A percentile compares a stretch with the other conserved stretches of the same genome.
Evolutionary conservation across 2,888 invertebrate genomes (phyloP).

Genomic region (Hartigia nigra): DNA sequence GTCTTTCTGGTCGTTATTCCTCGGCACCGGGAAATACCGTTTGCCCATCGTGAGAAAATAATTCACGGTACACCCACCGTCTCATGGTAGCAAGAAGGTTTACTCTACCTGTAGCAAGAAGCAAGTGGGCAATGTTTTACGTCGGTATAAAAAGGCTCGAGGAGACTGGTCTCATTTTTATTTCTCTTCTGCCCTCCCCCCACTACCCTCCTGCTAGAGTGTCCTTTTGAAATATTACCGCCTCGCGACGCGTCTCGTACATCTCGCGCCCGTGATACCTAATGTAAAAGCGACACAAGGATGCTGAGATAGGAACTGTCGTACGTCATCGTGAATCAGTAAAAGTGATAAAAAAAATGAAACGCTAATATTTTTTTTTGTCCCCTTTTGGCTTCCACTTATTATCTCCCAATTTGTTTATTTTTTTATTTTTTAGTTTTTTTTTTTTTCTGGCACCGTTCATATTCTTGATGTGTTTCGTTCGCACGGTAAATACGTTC

Average conservation of each 20-base stretch:
- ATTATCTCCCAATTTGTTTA: no score
- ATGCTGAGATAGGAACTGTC: not conserved
- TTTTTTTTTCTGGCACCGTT: no score
- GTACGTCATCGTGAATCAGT: not conserved
- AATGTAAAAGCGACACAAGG: not conserved
- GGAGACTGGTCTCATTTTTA: not conserved
- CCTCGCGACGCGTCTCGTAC: not conserved
- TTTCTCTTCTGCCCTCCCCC: not conserved
- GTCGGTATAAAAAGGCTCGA: not conserved
- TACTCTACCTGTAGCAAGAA: not conserved
- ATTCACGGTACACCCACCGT: not conserved
- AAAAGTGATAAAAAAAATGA: not conserved
- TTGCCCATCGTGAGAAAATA: not conserved
- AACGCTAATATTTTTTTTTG: not conserved
- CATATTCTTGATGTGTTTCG: no score
- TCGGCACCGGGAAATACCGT: not conserved
- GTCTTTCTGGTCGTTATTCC: not conserved
- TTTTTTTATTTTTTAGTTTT: no score
- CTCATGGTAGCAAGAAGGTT: not conserved
- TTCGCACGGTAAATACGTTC: no score
- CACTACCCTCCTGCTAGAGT: not conserved
- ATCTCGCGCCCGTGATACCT: not conserved
- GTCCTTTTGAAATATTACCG: not conserved
- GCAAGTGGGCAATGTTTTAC: not conserved
- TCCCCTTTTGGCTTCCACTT: not conserved